Conservation (phyloP, 2,888 invertebrate species). For the Raillietiella orientalis region DNA sequence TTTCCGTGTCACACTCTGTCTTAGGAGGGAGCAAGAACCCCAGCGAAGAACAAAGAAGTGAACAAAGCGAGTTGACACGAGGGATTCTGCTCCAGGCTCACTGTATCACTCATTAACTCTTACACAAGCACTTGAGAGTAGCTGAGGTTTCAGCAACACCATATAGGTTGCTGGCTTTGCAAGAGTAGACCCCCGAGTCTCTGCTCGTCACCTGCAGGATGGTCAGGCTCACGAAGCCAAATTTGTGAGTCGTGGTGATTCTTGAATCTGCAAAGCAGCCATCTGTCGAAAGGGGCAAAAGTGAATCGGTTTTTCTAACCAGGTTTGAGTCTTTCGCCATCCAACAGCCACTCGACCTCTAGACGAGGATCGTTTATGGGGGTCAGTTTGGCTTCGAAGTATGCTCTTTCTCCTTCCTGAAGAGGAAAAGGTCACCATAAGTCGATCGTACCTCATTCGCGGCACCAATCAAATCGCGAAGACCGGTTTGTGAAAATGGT, state of each 20-base stretch:
- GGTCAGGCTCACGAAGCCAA: slow-evolving; percentile 85
- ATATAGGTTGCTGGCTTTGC: slow-evolving; percentile 51
- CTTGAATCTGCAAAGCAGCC: slow-evolving; percentile 39
- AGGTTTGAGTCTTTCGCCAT: slow-evolving; percentile 63
- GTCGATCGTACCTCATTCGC: no score
- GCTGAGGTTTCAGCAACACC: slow-evolving; percentile 63
- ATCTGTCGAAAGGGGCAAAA: slow-evolving; percentile 1
- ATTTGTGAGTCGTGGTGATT: slow-evolving; percentile 76
- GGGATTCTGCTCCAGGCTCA: slow-evolving; percentile 63
- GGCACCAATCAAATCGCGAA: no score
- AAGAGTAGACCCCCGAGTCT: slow-evolving; percentile 68
- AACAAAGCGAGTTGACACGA: no score
- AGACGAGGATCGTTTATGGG: slow-evolving; percentile 88
- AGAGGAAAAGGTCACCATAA: no score
- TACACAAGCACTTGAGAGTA: slow-evolving; percentile 33
- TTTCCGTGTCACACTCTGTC: no score
- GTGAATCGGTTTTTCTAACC: slow-evolving; percentile 18
- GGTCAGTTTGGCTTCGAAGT: slow-evolving; percentile 89
- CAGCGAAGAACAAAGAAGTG: no score
- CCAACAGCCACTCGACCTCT: slow-evolving; percentile 82
- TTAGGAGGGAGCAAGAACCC: no score
- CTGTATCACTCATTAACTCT: slow-evolving; percentile 6
- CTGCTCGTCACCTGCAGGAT: slow-evolving; percentile 49
- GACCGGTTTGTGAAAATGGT: no score
- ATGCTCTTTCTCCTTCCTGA: slow-evolving; percentile 65